These are phyloP conservation scores for Bubo blakistoni DNA, from an alignment of 2,113 vertebrate species.

Conservation along the genomic window DNA sequence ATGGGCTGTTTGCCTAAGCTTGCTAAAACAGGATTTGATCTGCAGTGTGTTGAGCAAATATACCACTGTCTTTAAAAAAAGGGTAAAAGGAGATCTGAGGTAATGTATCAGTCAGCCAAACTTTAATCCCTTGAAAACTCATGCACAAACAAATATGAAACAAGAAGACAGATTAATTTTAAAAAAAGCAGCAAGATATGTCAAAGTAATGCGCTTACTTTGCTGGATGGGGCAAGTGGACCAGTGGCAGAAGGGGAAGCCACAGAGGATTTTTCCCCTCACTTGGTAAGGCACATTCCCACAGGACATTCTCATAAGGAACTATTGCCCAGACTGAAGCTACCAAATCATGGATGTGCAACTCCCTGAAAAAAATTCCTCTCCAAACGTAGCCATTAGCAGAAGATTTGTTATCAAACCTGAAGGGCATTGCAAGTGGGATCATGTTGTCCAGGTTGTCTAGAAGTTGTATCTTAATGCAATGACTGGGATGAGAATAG, in stretches of 20 bases:
- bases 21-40: background rate
- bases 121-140: background rate
- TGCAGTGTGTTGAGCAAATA: background rate
- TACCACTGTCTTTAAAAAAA: background rate
- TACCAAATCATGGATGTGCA: background rate
- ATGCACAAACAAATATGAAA: background rate
- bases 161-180: background rate
- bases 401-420: background rate
- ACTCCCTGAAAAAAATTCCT: fast-evolving
- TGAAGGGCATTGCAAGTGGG: background rate
- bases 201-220: background rate
- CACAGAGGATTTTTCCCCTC: background rate
- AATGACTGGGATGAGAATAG: background rate
- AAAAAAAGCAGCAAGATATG: background rate
- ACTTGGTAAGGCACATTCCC: background rate
- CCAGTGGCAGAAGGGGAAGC: background rate
- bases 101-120: background rate
- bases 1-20: background rate
- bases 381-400: background rate
- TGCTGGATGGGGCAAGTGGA: background rate
- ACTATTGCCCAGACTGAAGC: background rate
- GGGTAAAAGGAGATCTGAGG: background rate
- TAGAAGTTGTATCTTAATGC: background rate
- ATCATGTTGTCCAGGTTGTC: background rate
- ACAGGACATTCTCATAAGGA: background rate